phyloP scores from a whole-genome alignment of 2,888 invertebrate species.

The Epinotia brunnichana region DNA sequence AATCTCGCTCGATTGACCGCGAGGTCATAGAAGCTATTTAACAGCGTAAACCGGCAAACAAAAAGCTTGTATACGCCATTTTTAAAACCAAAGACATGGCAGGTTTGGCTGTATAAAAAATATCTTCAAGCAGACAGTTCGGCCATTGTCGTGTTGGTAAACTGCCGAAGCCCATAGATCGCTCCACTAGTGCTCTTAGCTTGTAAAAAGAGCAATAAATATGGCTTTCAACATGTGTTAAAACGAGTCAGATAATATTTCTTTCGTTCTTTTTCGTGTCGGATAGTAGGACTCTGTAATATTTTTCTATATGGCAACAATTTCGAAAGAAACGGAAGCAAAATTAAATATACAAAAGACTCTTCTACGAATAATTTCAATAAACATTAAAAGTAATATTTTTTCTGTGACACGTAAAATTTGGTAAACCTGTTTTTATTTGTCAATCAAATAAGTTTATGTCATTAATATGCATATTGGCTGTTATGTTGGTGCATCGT shows the following conservation, averaged over 20 bases:
- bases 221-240: conserved; percentile 78
- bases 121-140: conserved; percentile 80
- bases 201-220: conserved; percentile 81
- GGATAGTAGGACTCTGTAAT: conserved; percentile 46
- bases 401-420: not conserved
- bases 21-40: conserved; percentile 78
- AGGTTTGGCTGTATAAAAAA: conserved; percentile 83
- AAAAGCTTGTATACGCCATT: conserved; percentile 86
- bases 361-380: not conserved
- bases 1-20: conserved; percentile 70
- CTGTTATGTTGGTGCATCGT: conserved; percentile 20
- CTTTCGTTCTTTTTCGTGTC: conserved; percentile 48
- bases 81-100: conserved; percentile 85
- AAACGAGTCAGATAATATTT: conserved; percentile 78
- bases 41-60: conserved; percentile 84
- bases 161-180: conserved; percentile 83
- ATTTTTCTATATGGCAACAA: conserved; percentile 67
- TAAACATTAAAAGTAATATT: not conserved
- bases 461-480: not conserved
- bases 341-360: not conserved
- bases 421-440: not conserved
- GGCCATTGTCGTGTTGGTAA: conserved; percentile 85
- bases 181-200: conserved; percentile 80
- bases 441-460: not conserved
- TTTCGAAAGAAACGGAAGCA: conserved; percentile 31